Base-by-base conservation (phyloP, 2,113 vertebrate genomes). In the Eonycteris spelaea region DNA sequence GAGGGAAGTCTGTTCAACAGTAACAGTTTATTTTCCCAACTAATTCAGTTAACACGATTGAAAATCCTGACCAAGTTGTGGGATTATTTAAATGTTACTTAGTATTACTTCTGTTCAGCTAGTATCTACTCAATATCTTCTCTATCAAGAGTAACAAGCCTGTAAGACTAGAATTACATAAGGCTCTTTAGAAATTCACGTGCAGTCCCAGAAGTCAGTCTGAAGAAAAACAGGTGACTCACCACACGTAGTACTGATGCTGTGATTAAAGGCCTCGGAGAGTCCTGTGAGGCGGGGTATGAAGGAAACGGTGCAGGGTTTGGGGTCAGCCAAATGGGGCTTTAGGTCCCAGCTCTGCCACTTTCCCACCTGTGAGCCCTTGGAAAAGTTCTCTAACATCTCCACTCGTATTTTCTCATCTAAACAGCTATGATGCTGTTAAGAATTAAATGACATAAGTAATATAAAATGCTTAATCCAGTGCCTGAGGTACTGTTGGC, bases 391-490 rank as follows among this genome's bases (percentile, higher is more conserved):
- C 28, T 15, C 87, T 55, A 18, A 28, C 26, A 70, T 61, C 61
- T 90, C 74, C 61, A 55, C 74, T 83, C 75, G n/a, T 94, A 6
- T 83, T 61, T 80, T 53, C 48, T 74, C 77, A 77, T 78, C 53
- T 12, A 53, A 51, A 53, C 77, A 65, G 21, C 75, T 68, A 45
- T 4, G 6, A 33, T 7, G 70, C 24, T 65, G 33, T 21, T 65
- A 77, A 71, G 30, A 94, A 61, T 78, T 24, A 68, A 55, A 24
- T 48, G 43, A 75, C 2, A 26, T 74, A 43, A 91, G 11, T 73
- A 87, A 75, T 33, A 8, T 78, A 68, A 33, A 33, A 38, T 79
- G 57, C 65, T 91, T 63, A 43, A 26, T 24, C 40, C 0, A 6
- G 19, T 19, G n/a, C 28, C 67, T 86, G 63, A 68, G 19, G 5